Evolutionary conservation across 2,113 vertebrate genomes (phyloP).

Genomic region (Actinemys pallida): DNA sequence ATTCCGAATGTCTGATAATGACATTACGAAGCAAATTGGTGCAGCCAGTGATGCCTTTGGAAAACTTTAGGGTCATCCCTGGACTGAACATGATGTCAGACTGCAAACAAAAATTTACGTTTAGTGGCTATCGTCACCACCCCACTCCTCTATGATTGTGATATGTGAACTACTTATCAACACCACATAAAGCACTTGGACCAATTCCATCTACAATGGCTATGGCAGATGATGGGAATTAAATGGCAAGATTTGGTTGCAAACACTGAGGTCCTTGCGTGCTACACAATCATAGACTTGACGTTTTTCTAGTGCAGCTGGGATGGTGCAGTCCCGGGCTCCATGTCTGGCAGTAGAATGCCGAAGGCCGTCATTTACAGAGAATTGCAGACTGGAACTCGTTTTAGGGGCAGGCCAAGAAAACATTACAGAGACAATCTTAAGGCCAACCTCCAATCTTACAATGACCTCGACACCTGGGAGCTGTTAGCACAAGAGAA

Average conservation of each 20-base stretch:
- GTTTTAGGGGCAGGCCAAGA: background rate
- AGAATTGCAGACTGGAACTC: background rate
- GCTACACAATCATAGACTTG: background rate
- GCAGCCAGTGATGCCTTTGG: background rate
- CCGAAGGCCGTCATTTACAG: background rate
- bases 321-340: background rate
- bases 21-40: background rate
- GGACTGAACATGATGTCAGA: background rate
- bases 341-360: background rate
- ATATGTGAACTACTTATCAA: background rate
- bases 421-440: background rate
- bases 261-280: background rate
- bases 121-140: background rate
- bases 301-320: background rate
- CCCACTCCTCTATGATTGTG: background rate
- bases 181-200: background rate
- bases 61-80: background rate
- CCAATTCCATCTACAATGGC: background rate
- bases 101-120: background rate
- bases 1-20: background rate
- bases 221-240: background rate
- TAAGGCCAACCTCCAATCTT: background rate
- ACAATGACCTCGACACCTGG: background rate
- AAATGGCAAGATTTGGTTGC: background rate
- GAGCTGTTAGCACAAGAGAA: background rate